phyloP scores from a whole-genome alignment of 1,140 invertebrate genomes.

The Bombus polaris region DNA sequence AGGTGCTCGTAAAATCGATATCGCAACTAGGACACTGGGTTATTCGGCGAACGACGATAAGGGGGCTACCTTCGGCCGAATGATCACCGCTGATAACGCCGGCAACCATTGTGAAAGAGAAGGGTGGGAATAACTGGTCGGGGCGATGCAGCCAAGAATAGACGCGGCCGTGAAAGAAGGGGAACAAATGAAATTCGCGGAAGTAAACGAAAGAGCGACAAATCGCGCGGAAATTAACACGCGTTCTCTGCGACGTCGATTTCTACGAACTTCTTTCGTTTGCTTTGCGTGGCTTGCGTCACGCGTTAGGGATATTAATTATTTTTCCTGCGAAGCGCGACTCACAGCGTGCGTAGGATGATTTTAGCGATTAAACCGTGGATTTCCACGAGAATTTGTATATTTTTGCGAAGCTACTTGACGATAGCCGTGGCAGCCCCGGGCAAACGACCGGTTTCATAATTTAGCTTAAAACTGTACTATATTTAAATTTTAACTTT shows the following conservation, averaged over 20 bases:
- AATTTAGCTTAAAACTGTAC: no score
- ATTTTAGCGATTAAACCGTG: no score
- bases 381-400: no score
- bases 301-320: background rate
- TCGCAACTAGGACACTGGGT: conserved; percentile 77
- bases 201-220: background rate
- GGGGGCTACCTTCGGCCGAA: conserved; percentile 51
- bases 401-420: no score
- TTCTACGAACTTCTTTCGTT: background rate
- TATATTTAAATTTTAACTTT: no score
- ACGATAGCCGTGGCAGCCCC: no score
- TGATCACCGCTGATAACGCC: conserved; percentile 33
- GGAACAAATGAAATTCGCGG: background rate
- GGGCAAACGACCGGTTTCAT: no score
- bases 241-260: background rate
- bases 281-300: no score
- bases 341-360: no score
- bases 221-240: conserved; percentile 13
- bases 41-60: conserved; percentile 74
- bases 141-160: conserved; percentile 6
- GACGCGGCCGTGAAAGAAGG: background rate
- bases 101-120: conserved; percentile 4
- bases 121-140: background rate
- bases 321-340: accelerated
- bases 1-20: conserved; percentile 80